Percentiles rank a stretch among this genome's conserved stretches.
phyloP scores from a whole-genome alignment of 2,113 vertebrate genomes.

The Pachyramphus minor region DNA sequence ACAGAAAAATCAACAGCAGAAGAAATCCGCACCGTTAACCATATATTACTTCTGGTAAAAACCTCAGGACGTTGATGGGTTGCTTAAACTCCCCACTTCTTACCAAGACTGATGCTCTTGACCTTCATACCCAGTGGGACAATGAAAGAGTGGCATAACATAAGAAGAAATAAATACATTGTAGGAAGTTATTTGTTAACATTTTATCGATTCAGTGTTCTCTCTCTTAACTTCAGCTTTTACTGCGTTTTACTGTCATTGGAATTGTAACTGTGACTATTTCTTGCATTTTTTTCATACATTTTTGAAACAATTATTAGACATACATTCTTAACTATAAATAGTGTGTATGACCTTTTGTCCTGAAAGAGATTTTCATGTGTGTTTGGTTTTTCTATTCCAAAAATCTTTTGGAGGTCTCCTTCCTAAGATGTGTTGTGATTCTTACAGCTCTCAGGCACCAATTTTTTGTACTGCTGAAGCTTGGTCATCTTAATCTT shows the following conservation, averaged over 20 bases:
- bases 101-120: neutral
- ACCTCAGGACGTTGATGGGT: neutral
- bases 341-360: neutral
- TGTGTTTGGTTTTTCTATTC: neutral
- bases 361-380: neutral
- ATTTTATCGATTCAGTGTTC: neutral
- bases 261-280: neutral
- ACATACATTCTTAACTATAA: neutral
- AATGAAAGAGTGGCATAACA: neutral
- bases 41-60: neutral
- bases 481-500: neutral
- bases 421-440: neutral
- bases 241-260: neutral
- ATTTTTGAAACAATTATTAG: neutral
- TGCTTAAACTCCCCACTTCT: neutral
- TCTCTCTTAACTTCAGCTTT: neutral
- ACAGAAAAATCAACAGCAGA: neutral
- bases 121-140: neutral
- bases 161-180: neutral
- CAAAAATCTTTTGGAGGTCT: fast-evolving
- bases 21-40: neutral
- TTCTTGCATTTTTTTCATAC: neutral
- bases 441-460: neutral
- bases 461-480: neutral
- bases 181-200: neutral